Conservation (phyloP, 2,113 vertebrate genomes). For the Ailurus styani region DNA sequence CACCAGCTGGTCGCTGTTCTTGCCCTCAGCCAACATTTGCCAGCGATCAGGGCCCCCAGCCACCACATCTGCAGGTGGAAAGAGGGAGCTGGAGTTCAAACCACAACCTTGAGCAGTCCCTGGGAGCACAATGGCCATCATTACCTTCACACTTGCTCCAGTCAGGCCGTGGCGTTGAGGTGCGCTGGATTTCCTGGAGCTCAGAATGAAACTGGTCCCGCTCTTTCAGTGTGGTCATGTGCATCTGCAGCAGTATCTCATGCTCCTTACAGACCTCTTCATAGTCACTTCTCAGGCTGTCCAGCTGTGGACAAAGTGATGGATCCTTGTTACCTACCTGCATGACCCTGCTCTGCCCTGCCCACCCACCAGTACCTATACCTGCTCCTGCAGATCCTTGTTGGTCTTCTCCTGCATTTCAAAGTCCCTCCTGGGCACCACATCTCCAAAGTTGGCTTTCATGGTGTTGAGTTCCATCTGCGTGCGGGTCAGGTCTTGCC, state of each 20-base stretch:
- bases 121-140: neutral
- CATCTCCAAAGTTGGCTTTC: conserved; percentile 85
- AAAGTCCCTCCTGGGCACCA: conserved; percentile 86
- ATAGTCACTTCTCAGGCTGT: conserved; percentile 81
- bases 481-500: conserved; percentile 83
- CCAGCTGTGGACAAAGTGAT: conserved; percentile 73
- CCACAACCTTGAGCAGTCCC: neutral
- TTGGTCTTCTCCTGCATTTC: conserved; percentile 83
- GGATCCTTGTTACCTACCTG: neutral
- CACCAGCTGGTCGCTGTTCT: conserved; percentile 81
- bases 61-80: conserved; percentile 70
- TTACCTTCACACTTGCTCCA: conserved; percentile 82
- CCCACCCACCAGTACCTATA: conserved; percentile 69
- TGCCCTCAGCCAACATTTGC: conserved; percentile 73
- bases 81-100: neutral
- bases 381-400: conserved; percentile 81
- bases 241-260: conserved; percentile 82
- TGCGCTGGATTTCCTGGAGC: conserved; percentile 71
- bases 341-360: neutral
- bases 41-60: conserved; percentile 76
- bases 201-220: conserved; percentile 64
- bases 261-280: conserved; percentile 81
- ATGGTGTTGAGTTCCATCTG: conserved; percentile 84
- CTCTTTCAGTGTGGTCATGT: conserved; percentile 75
- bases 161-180: conserved; percentile 70